Evolutionary conservation across 1,140 invertebrate species (phyloP).

Genomic region (Delia radicum): DNA sequence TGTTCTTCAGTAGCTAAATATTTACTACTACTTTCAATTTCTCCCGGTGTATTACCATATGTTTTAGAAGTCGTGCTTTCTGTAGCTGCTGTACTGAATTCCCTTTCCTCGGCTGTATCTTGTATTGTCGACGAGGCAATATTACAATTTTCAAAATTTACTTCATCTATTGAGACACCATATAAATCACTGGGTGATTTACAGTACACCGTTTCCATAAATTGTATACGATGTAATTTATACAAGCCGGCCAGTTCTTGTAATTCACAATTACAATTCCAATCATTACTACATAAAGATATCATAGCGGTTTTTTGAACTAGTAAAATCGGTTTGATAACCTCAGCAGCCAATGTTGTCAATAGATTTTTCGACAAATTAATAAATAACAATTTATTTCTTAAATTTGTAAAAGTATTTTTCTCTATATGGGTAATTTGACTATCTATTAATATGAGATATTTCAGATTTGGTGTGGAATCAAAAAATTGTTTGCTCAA

Average conservation of each 20-base stretch:
- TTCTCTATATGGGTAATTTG: conserved; percentile 32
- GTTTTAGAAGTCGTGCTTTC: background rate
- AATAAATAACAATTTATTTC: conserved; percentile 28
- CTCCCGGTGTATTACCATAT: background rate
- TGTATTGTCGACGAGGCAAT: background rate
- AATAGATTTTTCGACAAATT: conserved; percentile 36
- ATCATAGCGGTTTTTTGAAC: conserved; percentile 1
- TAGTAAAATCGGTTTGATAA: conserved; percentile 10
- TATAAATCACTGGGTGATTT: conserved; percentile 29
- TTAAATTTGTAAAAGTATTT: conserved; percentile 33
- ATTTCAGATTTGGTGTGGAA: conserved; percentile 35
- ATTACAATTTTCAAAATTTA: background rate
- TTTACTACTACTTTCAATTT: background rate
- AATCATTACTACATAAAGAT: conserved; percentile 35
- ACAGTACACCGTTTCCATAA: conserved; percentile 36
- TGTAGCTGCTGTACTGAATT: background rate
- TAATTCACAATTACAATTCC: conserved; percentile 37
- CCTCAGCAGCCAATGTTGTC: conserved; percentile 27
- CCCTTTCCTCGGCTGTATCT: background rate
- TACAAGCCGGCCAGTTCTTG: conserved; percentile 27
- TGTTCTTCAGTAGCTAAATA: background rate
- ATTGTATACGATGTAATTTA: conserved; percentile 26
- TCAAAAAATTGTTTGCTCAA: conserved; percentile 29
- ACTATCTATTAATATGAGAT: conserved; percentile 31
- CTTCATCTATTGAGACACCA: conserved; percentile 34